Evolutionary conservation across 1,140 invertebrate genomes (phyloP), one percentile per base, ranked within the genome.

Genomic region (Elymnias hypermnestra): DNA sequence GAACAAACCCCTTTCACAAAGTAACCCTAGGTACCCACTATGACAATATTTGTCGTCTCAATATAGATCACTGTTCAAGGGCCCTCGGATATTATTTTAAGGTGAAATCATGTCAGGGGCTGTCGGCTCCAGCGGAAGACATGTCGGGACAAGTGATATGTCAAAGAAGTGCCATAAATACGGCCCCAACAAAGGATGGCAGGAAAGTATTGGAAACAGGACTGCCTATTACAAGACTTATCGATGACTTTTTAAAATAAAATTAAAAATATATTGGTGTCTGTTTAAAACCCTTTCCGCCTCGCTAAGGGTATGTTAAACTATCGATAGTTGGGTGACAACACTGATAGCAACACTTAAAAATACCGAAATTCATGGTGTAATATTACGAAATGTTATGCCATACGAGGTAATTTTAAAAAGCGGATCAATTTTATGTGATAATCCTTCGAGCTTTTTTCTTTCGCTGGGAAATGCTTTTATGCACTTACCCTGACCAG

Each of bases 141-240:
- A 45, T 54, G 55, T 51, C 56, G 56, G 52, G 22, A 55, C 38
- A 45, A 64, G 54, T 57, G 57, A 61, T 61, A 55, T 51, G 49
- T 57, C 62, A 64, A 64, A 64, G 44, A 48, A 61, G 40, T 52
- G 45, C 45, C 42, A 48, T 58, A 59, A 63, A 58, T 58, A 53
- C 46, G 25, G 25, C 21, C 37, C 43, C 48, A 55, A 61, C 57
- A 64, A 64, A 50, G 49, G 40, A 36, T 22, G 26, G 33, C 41
- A 36, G 38, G 45, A 53, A 57, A 57, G 52, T 50, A 57, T 57
- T 35, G 46, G 39, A n/a, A 15, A 53, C 48, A 53, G 12, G 53
- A 48, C 52, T 50, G 39, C 6, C 10, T 4, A n/a, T 5, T 7
- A 10, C 14, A n/a, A 13, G 4, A 2, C 4, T 6, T 50, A 46